A percentile compares a stretch with the other conserved stretches of the same genome.
Conservation (phyloP, 2,113 vertebrate genomes). For the Ciconia stormi region DNA sequence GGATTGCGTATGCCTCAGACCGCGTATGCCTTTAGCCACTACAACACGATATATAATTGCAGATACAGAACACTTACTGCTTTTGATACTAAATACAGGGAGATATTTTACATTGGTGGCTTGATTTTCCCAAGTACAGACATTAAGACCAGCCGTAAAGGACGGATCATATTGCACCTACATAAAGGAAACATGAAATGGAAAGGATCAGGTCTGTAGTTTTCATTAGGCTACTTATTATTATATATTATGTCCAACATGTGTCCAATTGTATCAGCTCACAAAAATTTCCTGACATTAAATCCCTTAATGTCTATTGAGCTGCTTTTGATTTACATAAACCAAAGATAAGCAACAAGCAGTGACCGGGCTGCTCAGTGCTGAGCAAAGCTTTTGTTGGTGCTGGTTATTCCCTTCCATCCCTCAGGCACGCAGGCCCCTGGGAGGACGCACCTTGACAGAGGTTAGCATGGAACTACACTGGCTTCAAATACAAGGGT, state of each 20-base stretch:
- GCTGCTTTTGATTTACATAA: conserved; percentile 9
- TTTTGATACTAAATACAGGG: neutral
- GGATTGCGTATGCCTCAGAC: neutral
- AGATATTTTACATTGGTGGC: neutral
- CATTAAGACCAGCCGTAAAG: neutral
- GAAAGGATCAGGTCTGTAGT: neutral
- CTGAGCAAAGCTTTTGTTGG: neutral
- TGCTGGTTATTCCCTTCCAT: neutral
- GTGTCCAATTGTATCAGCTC: neutral
- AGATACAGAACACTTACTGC: neutral
- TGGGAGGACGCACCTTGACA: neutral
- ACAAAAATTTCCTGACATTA: neutral
- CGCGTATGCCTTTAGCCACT: neutral
- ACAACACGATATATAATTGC: neutral
- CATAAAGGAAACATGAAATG: neutral
- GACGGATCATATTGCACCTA: neutral
- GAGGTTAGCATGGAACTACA: neutral
- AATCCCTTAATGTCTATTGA: neutral
- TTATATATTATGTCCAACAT: neutral
- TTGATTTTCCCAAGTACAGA: neutral
- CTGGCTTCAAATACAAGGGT: neutral
- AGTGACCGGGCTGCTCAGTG: neutral
- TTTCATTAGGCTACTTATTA: neutral
- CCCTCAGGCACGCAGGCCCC: neutral
- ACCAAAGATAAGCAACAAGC: neutral